phyloP scores from a whole-genome alignment of 2,888 invertebrate species.

The Synergus itoensis region DNA sequence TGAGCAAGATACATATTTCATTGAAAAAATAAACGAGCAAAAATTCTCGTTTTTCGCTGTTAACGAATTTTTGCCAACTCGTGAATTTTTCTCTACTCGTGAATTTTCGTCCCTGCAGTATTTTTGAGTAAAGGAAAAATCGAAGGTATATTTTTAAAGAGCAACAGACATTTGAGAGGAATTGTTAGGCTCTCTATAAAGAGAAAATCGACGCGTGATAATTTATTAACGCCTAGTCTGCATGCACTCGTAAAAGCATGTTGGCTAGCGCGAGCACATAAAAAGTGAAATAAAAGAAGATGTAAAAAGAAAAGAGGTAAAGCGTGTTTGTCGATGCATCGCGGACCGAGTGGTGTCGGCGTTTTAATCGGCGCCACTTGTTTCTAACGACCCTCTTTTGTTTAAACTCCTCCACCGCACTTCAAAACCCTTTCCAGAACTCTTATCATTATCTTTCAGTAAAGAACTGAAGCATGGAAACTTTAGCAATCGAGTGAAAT shows the following conservation, averaged over 20 bases:
- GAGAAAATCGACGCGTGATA: slow-evolving; percentile 15
- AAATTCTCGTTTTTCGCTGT: neutral
- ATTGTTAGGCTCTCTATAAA: slow-evolving; percentile 2
- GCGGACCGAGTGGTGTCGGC: slow-evolving; percentile 64
- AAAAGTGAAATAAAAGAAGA: slow-evolving; percentile 26
- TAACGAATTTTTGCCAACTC: neutral
- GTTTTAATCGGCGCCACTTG: slow-evolving; percentile 74
- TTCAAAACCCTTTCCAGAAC: slow-evolving; percentile 51
- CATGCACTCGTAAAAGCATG: slow-evolving; percentile 16
- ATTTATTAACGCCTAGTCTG: slow-evolving; percentile 22
- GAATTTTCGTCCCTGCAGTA: neutral
- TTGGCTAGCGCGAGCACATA: neutral
- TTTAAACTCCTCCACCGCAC: slow-evolving; percentile 67
- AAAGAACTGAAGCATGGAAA: slow-evolving; percentile 9
- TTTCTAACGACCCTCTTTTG: slow-evolving; percentile 74
- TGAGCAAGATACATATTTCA: neutral
- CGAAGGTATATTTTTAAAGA: neutral
- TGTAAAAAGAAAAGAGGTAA: slow-evolving; percentile 49
- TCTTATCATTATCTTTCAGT: slow-evolving; percentile 44
- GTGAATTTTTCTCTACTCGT: neutral
- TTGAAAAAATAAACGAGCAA: neutral
- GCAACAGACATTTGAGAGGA: neutral
- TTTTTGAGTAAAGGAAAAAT: neutral
- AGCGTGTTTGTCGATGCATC: slow-evolving; percentile 69
- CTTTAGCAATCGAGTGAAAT: slow-evolving; percentile 18